Conservation (phyloP, 1,140 invertebrate genomes). For the Macrosteles quadrilineatus region DNA sequence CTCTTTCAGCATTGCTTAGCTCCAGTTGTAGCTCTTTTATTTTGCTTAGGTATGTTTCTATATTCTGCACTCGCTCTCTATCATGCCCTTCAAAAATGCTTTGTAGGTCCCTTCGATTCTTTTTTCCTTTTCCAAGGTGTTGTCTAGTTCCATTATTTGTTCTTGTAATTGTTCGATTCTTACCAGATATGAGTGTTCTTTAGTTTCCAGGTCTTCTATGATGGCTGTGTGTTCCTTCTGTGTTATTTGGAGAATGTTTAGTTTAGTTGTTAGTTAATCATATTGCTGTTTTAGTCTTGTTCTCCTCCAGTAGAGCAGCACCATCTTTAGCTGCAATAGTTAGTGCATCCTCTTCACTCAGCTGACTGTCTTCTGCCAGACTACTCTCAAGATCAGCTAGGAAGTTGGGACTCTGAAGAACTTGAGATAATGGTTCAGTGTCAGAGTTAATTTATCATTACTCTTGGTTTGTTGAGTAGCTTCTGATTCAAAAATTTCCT, state of each 20-base stretch:
- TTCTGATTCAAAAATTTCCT: not conserved
- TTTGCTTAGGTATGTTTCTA: not conserved
- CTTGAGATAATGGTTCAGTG: not conserved
- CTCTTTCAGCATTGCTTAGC: not conserved
- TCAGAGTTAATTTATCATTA: not conserved
- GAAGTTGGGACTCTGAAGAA: not conserved
- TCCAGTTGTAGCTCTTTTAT: not conserved
- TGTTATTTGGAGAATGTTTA: no score
- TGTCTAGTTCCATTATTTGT: no score
- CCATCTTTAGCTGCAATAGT: not conserved
- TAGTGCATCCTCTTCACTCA: not conserved
- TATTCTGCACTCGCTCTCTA: no score
- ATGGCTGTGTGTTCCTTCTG: not conserved
- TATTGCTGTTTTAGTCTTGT: not conserved
- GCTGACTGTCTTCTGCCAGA: not conserved
- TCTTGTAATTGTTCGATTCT: constrained; percentile 6
- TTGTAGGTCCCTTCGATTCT: not conserved
- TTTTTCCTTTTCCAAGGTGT: not conserved
- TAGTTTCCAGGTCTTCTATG: not conserved
- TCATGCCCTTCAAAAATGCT: not conserved
- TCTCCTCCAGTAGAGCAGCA: not conserved
- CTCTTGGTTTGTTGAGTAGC: not conserved
- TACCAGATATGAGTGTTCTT: no score
- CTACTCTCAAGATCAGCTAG: not conserved
- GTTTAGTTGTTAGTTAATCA: not conserved